phyloP scores from a whole-genome alignment of 2,113 vertebrate genomes.

The Rattus norvegicus region GRCr8 NC_086037.1:42872501-42873000 shows the following conservation, averaged over 20 bases:
- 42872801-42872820: not conserved
- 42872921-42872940: not conserved
- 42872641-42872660: not conserved
- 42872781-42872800: not conserved
- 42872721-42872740: not conserved
- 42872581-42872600: fast-evolving
- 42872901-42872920: not conserved
- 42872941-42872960: not conserved
- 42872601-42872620: not conserved
- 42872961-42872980: not conserved
- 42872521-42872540: not conserved
- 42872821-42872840: not conserved
- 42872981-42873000: not conserved
- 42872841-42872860: not conserved
- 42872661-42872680: not conserved
- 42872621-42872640: not conserved
- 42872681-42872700: not conserved
- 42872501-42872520: not conserved
- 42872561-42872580: not conserved
- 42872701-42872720: not conserved
- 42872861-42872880: conserved; percentile 30
- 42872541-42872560: not conserved
- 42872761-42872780: not conserved
- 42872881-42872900: not conserved
- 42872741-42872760: not conserved